Base-by-base conservation (phyloP, 2,888 invertebrate genomes). In the Nomada ruficornis region DNA sequence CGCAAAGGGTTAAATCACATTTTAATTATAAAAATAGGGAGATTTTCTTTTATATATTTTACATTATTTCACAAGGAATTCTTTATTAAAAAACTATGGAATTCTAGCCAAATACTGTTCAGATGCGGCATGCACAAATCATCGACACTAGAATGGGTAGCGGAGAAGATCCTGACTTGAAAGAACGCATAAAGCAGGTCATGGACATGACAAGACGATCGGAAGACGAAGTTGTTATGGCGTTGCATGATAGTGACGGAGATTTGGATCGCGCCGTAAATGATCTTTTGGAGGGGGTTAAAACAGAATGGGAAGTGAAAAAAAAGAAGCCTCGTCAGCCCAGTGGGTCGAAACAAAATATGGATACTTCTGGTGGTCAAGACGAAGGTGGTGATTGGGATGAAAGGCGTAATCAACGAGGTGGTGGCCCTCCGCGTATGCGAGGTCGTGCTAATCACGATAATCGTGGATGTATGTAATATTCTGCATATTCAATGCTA, bases 221-320 rank as follows among this genome's bases (percentile, higher is more conserved):
- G 72, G 97, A 98, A 93, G 98, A 98, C 93, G 98, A 98, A 94
- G 98, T 98, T 74, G 97, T 97, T 92, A 97, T 98, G 93, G 98
- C 98, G 81, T 96, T 99, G 77, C 97, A 98, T 94, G 98, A 99
- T 95, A 97, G 97, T 91, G 98, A 98, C 94, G 96, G 98, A 94
- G 98, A 99, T 94, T 95, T 97, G 93, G 96, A 97, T 90, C 96
- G 96, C 92, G 98, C 98, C 83, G 96, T 97, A 89, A 96, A 97
- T 92, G 96, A 97, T 94, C 95, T 98, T 83, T 95, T 97, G 71
- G 98, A 98, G 94, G 96, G 97, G 80, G 95, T 93, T 1, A 94
- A 97, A 96, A 96, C 97, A 90, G 97, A 97, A 93, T 98, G 98
- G 98, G 97, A 97, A 92, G 97, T 97, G 86, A 98, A 98, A 94